Evolutionary conservation across 2,797 vertebrate genomes (phyloP), one percentile per base, ranked within the genome.

Genomic region (Furcifer pardalis): DNA sequence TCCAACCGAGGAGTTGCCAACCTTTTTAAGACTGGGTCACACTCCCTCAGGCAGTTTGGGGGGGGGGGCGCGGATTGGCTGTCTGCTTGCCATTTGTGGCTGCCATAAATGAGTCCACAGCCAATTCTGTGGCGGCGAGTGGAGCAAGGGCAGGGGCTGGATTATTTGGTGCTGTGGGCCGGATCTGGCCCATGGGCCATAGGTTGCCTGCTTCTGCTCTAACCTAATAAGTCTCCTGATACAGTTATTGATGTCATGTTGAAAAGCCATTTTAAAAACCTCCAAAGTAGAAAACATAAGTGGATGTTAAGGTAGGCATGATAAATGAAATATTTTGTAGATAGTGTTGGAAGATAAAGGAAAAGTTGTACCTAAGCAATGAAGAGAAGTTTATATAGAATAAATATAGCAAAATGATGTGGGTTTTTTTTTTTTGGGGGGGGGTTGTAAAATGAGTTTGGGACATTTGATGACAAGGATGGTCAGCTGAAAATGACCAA

Each of bases 231-330:
- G 83, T 89, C 85, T 82, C 87, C 15, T 17, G 84, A 91, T 89
- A 84, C 74, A 5, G 59, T 35, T 35, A 27, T 88, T 40, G 1
- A 3, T 77, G 85, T 81, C 76, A 23, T 89, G 84, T 40, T 92
- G 90, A 88, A 91, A 94, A 94, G 92, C 87, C 86, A 87, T 90
- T 93, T 87, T 0, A 0, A 85, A 77, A 86, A 84, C 63, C 84
- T 89, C 25, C 0, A 0, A 40, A 56, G 84, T 75, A 87, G 75
- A 92, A 94, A 94, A 91, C 89, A 90, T 79, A 91, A 90, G 84
- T 82, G 68, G 92, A 56, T 63, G 6, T 37, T 69, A 87, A 52
- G 23, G 40, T 60, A 77, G 7, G 9, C 32, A 40, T 62, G 35
- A 66, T 83, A 80, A 23, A 46, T 27, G 10, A 15, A 52, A 17